These are phyloP conservation scores for Choloepus hoffmanni DNA, from an alignment of 2,113 vertebrate species.

Conservation along the genomic window DNA sequence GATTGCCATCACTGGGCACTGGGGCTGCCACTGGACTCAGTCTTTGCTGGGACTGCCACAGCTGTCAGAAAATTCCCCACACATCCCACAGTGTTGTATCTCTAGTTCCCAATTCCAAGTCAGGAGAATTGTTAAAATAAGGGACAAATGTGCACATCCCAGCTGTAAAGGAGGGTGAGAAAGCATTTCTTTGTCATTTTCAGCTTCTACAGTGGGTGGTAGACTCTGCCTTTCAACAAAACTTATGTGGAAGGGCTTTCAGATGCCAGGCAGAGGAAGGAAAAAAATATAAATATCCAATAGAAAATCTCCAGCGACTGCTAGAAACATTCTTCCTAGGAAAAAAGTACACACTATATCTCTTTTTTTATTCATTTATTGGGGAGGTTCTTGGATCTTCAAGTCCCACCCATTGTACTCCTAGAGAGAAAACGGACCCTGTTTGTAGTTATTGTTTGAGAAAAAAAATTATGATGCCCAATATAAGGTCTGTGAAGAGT, in stretches of 20 bases:
- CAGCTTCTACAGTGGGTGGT: background rate
- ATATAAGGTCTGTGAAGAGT: background rate
- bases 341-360: background rate
- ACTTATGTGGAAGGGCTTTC: background rate
- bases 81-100: background rate
- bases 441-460: background rate
- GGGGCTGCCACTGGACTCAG: background rate
- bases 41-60: background rate
- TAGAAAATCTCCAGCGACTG: background rate
- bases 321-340: background rate
- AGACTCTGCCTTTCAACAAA: background rate
- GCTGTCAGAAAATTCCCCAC: background rate
- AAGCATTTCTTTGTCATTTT: background rate
- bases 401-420: background rate
- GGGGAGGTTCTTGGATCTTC: background rate
- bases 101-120: background rate
- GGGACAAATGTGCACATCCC: background rate
- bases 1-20: too few relatives aligned
- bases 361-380: background rate
- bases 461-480: background rate
- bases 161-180: accelerated
- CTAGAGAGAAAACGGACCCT: background rate
- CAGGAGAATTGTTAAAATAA: background rate
- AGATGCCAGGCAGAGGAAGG: background rate
- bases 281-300: background rate